Evolutionary conservation across 2,888 invertebrate species (phyloP).

Genomic region (Caenorhabditis becei): DNA sequence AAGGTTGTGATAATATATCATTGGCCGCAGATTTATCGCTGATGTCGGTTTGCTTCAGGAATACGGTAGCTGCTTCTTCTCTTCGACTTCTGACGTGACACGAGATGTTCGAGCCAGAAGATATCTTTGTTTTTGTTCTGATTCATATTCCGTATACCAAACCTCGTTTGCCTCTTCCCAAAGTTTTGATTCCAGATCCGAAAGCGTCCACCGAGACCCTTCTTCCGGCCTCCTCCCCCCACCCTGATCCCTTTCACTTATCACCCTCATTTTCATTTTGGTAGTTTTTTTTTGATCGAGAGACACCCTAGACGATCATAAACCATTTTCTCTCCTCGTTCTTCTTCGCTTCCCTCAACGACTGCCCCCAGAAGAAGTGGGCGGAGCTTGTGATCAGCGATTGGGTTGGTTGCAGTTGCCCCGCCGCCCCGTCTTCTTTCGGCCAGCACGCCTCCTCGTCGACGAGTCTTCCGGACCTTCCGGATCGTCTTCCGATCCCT

Average conservation of each 20-base stretch:
- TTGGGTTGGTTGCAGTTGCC: conserved; percentile 54
- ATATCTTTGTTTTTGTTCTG: not conserved
- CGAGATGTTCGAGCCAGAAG: not conserved
- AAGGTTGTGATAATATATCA: conserved; percentile 49
- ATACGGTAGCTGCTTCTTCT: conserved; percentile 14
- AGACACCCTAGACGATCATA: conserved; percentile 50
- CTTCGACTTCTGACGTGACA: not conserved
- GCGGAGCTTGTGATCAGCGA: conserved; percentile 57
- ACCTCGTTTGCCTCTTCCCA: too few relatives aligned
- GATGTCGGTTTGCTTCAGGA: not conserved
- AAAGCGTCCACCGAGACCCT: not conserved
- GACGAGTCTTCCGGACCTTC: too few relatives aligned
- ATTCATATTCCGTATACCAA: too few relatives aligned
- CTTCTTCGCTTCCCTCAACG: conserved; percentile 48
- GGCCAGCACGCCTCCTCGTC: not conserved
- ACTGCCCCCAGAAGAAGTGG: conserved; percentile 53
- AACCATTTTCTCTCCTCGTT: conserved; percentile 56
- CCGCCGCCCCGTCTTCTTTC: not conserved
- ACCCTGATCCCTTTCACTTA: conserved; percentile 10
- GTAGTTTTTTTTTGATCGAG: conserved; percentile 22
- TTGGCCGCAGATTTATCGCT: conserved; percentile 38
- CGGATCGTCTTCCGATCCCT: not conserved
- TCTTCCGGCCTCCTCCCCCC: not conserved
- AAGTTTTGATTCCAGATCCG: not conserved
- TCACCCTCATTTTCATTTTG: conserved; percentile 20